phyloP scores from a whole-genome alignment of 2,888 invertebrate genomes.

The Epirrita christyi region DNA sequence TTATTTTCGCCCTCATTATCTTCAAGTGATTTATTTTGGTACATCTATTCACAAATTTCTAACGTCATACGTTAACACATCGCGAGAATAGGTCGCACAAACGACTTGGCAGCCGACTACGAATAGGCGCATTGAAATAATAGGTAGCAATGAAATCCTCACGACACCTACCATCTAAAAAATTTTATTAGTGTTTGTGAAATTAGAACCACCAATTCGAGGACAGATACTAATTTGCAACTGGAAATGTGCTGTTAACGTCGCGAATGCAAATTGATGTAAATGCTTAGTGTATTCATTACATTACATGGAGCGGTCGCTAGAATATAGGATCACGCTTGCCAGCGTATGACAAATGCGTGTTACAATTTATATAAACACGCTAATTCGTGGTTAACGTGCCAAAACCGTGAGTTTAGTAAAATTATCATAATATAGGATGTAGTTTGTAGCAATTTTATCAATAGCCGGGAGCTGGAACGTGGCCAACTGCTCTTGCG shows the following conservation, averaged over 20 bases:
- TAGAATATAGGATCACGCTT: slow-evolving; percentile 41
- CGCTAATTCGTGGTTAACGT: slow-evolving; percentile 61
- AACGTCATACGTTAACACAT: slow-evolving; percentile 68
- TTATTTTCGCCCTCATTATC: slow-evolving; percentile 83
- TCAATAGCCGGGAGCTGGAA: slow-evolving; percentile 72
- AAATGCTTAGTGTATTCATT: slow-evolving; percentile 53
- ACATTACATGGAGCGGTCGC: slow-evolving; percentile 26
- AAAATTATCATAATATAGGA: slow-evolving; percentile 58
- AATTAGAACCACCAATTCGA: slow-evolving; percentile 65
- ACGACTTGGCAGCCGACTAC: slow-evolving; percentile 67
- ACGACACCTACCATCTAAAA: slow-evolving; percentile 59
- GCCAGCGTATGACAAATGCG: slow-evolving; percentile 62
- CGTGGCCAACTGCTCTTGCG: slow-evolving; percentile 69
- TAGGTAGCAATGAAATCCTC: slow-evolving; percentile 70
- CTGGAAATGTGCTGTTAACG: slow-evolving; percentile 54
- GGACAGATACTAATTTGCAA: slow-evolving; percentile 56
- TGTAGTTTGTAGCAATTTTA: slow-evolving; percentile 72
- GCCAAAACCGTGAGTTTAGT: slow-evolving; percentile 52
- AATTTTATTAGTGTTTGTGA: slow-evolving; percentile 65
- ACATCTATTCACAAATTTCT: slow-evolving; percentile 62
- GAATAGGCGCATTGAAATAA: slow-evolving; percentile 66
- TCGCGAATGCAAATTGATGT: slow-evolving; percentile 58
- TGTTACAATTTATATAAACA: slow-evolving; percentile 56
- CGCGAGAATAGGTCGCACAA: slow-evolving; percentile 71
- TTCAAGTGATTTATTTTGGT: slow-evolving; percentile 80